These are phyloP conservation scores for Phragmatobia fuliginosa DNA, from an alignment of 2,888 invertebrate species.

Conservation along the genomic window DNA sequence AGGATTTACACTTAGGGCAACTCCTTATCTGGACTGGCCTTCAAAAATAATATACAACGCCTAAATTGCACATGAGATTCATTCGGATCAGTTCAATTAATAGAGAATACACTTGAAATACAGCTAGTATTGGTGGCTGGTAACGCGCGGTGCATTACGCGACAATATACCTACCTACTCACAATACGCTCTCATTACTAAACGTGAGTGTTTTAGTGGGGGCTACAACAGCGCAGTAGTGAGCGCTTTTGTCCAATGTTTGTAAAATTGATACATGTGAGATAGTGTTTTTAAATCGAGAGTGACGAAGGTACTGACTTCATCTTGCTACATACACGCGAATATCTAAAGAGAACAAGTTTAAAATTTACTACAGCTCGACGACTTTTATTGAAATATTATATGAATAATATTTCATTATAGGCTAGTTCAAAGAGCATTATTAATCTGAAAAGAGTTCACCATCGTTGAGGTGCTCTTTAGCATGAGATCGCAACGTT, in stretches of 20 bases:
- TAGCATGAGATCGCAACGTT: background rate
- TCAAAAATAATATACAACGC: background rate
- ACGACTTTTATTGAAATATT: background rate
- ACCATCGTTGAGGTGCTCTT: background rate
- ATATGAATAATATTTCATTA: too few species aligned
- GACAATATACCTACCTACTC: background rate
- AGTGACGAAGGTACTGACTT: too few species aligned
- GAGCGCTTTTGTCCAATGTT: background rate
- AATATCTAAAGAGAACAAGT: too few species aligned
- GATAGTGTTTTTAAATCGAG: background rate
- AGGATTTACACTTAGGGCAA: background rate
- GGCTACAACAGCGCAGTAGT: too few species aligned
- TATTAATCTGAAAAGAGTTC: background rate
- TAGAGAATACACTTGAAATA: background rate
- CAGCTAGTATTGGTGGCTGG: background rate
- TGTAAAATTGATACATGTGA: background rate
- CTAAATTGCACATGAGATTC: too few species aligned
- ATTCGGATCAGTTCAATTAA: background rate
- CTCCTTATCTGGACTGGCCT: slow-evolving; percentile 40
- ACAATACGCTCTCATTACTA: too few species aligned
- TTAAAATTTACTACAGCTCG: background rate
- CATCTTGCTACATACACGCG: too few species aligned
- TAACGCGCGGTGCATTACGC: background rate
- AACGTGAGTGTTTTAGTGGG: background rate
- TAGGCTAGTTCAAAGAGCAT: background rate